Base-by-base conservation (phyloP, 2,113 vertebrate species). In the Toxotes jaculatrix region DNA sequence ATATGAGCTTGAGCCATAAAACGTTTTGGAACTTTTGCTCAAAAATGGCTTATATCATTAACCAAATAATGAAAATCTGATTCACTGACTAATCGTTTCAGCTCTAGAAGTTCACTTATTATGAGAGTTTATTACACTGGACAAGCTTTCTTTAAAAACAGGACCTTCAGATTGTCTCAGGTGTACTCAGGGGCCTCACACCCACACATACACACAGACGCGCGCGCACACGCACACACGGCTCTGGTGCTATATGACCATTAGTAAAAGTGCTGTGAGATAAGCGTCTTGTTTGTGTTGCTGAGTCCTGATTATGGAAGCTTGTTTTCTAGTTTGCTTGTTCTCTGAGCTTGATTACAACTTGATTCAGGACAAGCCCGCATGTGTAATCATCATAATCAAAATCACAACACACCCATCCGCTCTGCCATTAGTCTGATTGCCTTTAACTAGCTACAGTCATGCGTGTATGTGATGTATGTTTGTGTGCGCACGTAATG, bases 401-500 rank as follows among this genome's bases (percentile, higher is more conserved):
- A 88, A 40, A 85, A 80, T 82, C 79, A 74, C 40, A 79, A 78
- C 87, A 87, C 90, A 83, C 87, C 87, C 89, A 89, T 90, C 88
- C 89, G 85, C 81, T 65, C 67, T 62, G 80, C 51, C 83, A 85
- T 84, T 81, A 85, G 55, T n/a, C 91, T 90, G 85, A 90, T 90
- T 90, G 70, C 86, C 61, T 75, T 53, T 31, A 74, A 89, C 49
- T 43, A 45, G 65, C 77, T 56, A 7, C 36, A 77, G 68, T 38
- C 61, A 1, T 9, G n/a, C 21, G 32, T 34, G 42, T 10, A 43
- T 27, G 27, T 27, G 42, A 36, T 23, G 40, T 32, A 49, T 21
- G 36, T 27, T 47, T 55, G 12, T 0, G 34, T 64, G 66, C 7
- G 45, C 4, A 53, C 5, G 63, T 56, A 8, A 21, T 19, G 11